Evolutionary conservation across 2,797 vertebrate genomes (phyloP).

Genomic region (Smutsia temminckii): DNA sequence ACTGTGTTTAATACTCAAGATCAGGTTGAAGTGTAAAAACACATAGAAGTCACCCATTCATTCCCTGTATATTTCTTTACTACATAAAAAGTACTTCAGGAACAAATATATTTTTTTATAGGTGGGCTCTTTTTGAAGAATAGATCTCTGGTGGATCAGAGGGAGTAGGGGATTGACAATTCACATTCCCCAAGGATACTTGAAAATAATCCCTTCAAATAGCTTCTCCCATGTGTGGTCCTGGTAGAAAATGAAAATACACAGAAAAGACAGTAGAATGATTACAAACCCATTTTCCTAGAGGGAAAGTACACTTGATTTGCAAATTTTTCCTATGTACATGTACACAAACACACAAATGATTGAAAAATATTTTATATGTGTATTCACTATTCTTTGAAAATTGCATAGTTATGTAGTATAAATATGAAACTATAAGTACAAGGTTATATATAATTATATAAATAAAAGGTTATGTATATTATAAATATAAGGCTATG

Average conservation of each 20-base stretch:
- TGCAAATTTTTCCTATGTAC: not conserved
- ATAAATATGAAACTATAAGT: not conserved
- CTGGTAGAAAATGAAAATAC: not conserved
- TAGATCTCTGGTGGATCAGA: not conserved
- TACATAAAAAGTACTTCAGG: not conserved
- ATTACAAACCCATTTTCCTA: not conserved
- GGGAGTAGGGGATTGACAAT: not conserved
- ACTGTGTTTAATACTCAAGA: not conserved
- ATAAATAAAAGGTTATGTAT: not conserved
- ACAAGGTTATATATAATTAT: not conserved
- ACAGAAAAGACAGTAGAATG: not conserved
- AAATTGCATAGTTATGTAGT: not conserved
- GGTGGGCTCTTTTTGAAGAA: not conserved
- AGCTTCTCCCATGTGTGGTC: not conserved
- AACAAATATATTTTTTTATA: not conserved
- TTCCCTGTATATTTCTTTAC: not conserved
- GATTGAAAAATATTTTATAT: not conserved
- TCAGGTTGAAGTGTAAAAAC: slow-evolving; percentile 1
- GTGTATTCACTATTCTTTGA: not conserved
- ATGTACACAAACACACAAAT: not conserved
- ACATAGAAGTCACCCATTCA: not conserved
- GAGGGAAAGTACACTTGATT: not conserved
- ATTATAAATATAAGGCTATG: not conserved
- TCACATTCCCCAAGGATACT: not conserved
- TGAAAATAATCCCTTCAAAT: not conserved